Conservation (phyloP, 2,888 invertebrate genomes). For the Agrochola circellaris region DNA sequence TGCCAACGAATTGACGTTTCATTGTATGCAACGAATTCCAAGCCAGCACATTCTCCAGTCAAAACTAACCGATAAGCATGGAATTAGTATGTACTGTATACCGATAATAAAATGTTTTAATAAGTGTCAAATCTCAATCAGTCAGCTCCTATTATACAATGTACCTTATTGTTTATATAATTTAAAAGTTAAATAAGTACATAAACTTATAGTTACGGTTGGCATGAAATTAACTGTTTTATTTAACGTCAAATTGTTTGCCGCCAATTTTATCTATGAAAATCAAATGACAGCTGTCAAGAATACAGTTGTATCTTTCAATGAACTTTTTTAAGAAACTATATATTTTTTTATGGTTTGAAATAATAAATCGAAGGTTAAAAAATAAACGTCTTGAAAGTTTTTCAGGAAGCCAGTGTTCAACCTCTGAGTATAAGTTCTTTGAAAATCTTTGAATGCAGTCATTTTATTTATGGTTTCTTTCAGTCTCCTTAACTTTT, state of each 20-base stretch:
- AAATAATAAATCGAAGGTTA: neutral
- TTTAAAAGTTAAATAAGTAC: neutral
- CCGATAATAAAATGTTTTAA: slow-evolving; percentile 39
- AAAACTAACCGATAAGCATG: slow-evolving; percentile 39
- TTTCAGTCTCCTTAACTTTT: neutral
- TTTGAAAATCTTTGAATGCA: neutral
- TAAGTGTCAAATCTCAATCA: slow-evolving; percentile 39
- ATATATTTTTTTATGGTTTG: too few relatives aligned
- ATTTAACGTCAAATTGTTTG: neutral
- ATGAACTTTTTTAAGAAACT: too few relatives aligned
- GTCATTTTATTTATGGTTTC: neutral
- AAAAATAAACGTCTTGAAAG: neutral
- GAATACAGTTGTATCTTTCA: neutral
- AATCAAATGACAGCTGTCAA: slow-evolving; percentile 27
- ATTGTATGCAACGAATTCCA: slow-evolving; percentile 11
- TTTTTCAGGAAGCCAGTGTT: neutral
- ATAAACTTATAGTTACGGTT: neutral
- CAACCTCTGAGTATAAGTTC: neutral
- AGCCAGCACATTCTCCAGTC: slow-evolving; percentile 18
- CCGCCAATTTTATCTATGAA: slow-evolving; percentile 19
- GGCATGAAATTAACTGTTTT: neutral
- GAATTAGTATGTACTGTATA: neutral
- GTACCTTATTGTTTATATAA: neutral
- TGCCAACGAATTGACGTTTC: neutral
- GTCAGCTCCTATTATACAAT: slow-evolving; percentile 26